Percentiles rank a stretch among this genome's conserved stretches.
These are phyloP conservation scores for Carassius auratus DNA, from an alignment of 2,113 vertebrate genomes.

Conservation along the genomic window DNA sequence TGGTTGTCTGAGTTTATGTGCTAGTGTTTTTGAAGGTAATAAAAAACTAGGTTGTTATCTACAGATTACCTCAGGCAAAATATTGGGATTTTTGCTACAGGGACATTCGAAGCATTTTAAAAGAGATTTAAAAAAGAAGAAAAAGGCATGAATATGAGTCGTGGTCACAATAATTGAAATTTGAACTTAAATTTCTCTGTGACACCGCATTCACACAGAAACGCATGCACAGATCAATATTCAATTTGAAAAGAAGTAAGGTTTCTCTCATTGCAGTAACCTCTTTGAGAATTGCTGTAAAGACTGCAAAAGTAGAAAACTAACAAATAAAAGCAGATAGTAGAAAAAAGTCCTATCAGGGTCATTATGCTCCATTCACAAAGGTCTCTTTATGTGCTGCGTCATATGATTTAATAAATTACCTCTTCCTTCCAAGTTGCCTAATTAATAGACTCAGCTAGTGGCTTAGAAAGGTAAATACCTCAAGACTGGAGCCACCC, in stretches of 20 bases:
- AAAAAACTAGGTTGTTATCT: neutral
- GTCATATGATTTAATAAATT: neutral
- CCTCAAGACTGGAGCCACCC: slow-evolving; percentile 1
- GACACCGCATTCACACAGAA: slow-evolving; percentile 3
- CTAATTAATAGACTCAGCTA: slow-evolving; percentile 23
- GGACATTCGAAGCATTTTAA: neutral
- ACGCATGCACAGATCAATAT: slow-evolving; percentile 19
- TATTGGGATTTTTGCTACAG: neutral
- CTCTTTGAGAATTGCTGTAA: neutral
- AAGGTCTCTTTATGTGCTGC: neutral
- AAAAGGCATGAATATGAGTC: neutral
- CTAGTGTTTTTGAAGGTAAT: neutral
- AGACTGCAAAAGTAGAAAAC: neutral
- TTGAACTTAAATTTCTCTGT: slow-evolving; percentile 5
- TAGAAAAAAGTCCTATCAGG: neutral
- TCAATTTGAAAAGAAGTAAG: slow-evolving; percentile 35
- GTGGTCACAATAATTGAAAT: slow-evolving; percentile 26
- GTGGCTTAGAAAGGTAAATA: slow-evolving; percentile 37
- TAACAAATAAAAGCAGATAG: neutral
- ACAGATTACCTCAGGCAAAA: neutral
- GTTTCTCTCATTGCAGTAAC: neutral
- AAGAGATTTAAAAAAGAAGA: neutral
- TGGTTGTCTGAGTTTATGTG: neutral
- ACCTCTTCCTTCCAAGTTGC: slow-evolving; percentile 11
- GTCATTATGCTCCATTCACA: neutral